Conservation (phyloP, 2,797 vertebrate genomes). For the Prunella strophiata region DNA sequence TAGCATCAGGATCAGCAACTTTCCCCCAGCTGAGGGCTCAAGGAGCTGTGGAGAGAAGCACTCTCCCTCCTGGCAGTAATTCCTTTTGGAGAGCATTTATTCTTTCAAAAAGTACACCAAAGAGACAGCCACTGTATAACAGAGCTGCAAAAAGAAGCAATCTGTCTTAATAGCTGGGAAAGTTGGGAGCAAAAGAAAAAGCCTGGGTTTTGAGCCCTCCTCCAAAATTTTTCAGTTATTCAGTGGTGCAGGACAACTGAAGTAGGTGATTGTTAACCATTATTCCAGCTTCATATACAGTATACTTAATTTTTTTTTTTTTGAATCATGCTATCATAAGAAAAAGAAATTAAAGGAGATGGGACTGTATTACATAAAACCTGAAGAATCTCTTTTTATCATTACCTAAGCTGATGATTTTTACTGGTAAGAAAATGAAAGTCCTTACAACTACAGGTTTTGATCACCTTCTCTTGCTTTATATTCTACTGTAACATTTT, state of each 20-base stretch:
- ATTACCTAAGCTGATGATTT: background rate
- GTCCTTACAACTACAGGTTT: background rate
- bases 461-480: background rate
- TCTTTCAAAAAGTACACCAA: background rate
- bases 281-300: background rate
- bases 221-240: background rate
- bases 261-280: background rate
- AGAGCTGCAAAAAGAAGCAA: slow-evolving; percentile 9
- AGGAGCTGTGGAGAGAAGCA: background rate
- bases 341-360: background rate
- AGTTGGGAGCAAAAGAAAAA: slow-evolving; percentile 25
- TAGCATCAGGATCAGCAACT: background rate
- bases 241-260: background rate
- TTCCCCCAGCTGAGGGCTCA: background rate
- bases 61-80: background rate
- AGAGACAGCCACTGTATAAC: background rate
- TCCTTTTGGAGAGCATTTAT: background rate
- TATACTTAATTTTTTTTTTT: background rate
- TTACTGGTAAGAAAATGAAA: background rate
- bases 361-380: background rate
- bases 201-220: background rate
- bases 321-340: background rate
- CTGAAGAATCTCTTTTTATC: background rate
- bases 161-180: background rate
- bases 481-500: background rate